phyloP scores from a whole-genome alignment of 2,797 vertebrate species.

The Etheostoma perlongum region DNA sequence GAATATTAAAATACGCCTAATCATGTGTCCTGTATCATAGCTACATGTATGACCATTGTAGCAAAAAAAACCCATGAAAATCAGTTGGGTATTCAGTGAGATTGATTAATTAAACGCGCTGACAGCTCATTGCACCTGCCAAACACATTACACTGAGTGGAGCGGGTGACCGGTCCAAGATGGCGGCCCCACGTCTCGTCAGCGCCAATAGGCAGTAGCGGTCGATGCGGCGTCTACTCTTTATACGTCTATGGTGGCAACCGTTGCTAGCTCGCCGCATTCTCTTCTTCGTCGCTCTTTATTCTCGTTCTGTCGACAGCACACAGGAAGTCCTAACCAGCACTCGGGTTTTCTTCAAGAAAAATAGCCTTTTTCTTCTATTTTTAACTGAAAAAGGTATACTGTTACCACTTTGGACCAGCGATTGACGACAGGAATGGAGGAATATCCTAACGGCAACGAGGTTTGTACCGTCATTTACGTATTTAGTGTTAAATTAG shows the following conservation, averaged over 20 bases:
- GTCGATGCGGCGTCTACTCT: too few relatives aligned
- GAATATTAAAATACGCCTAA: too few relatives aligned
- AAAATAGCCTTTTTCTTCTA: rapidly evolving
- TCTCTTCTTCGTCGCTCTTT: not conserved
- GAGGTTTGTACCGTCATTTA: constrained; percentile 65
- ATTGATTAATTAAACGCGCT: too few relatives aligned
- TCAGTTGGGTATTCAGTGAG: too few relatives aligned
- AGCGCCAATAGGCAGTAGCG: too few relatives aligned
- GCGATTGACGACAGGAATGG: constrained; percentile 63
- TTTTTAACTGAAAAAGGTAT: not conserved
- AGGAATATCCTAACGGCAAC: constrained; percentile 77
- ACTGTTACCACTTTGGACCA: rapidly evolving
- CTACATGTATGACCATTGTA: too few relatives aligned
- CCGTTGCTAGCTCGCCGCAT: not conserved
- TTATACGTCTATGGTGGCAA: not conserved
- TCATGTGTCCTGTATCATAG: too few relatives aligned
- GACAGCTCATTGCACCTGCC: too few relatives aligned
- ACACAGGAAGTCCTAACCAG: constrained; percentile 10
- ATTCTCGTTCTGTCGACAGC: constrained; percentile 18
- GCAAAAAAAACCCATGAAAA: too few relatives aligned
- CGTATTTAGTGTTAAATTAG: rapidly evolving
- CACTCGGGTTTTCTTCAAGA: rapidly evolving
- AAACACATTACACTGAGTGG: too few relatives aligned
- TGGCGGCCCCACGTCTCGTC: too few relatives aligned
- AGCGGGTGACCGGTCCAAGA: too few relatives aligned